Evolutionary conservation across 2,113 vertebrate species (phyloP), one percentile per base, ranked within the genome.

Genomic region (Diadophis punctatus): DNA sequence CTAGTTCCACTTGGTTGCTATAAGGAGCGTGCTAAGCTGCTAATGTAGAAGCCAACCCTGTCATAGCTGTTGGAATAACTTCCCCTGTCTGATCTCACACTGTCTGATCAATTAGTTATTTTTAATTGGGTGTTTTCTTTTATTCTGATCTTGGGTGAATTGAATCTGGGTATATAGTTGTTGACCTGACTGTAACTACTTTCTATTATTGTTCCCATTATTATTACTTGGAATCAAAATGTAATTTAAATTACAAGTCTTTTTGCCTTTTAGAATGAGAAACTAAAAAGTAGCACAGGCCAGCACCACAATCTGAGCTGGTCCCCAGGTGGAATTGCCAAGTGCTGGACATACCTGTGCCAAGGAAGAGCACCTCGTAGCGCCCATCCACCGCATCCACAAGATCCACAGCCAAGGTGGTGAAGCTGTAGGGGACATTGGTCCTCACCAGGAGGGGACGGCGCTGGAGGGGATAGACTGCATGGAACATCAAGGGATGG

Each of bases 331-430:
- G 11, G n/a, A 51, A 3, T 11, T 30, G n/a, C 4, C 74, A 96
- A 49, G 53, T 10, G 34, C 63, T 22, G 30, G 10, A 14, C 87
- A 96, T 95, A 98, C 98, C 98, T 94, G 98, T 98, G 43, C 98
- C 98, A 90, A 98, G 93, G 94, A 98, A 98, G 52, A 98, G 97
- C 93, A 98, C 98, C 92, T 98, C 98, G 3, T 98, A 98, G 88
- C 98, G 97, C 20, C 97, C 98, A 18, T 98, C 98, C 80, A 98
- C 98, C 1, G 98, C 98, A 8, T 98, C 98, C 93, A 98, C 98
- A 93, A 98, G 97, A 91, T 98, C 98, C 94, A 98, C 98, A 80
- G 98, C 98, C 88, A 98, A 92, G 43, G 97, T 97, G 0, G 98
- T 98, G 96, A 97, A 98, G 12, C 98, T 97, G 92, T 98, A 98